Evolutionary conservation across 2,888 invertebrate species (phyloP).

Genomic region (Hemaris fuciformis): DNA sequence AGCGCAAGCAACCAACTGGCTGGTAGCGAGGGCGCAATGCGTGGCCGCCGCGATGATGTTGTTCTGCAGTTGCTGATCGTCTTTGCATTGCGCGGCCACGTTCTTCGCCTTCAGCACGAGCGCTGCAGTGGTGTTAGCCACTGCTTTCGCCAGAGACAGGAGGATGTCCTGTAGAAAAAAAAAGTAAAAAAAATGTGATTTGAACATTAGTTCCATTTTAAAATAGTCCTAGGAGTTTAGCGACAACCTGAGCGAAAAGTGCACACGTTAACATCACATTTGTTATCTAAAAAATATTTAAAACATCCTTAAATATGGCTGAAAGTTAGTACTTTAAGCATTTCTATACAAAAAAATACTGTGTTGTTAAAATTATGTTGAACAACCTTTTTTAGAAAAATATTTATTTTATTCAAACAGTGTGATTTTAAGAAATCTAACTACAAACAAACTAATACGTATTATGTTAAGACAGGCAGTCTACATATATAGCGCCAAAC

Average conservation of each 20-base stretch:
- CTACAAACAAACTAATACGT: no score
- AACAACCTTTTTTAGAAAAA: no score
- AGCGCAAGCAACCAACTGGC: slow-evolving; percentile 98
- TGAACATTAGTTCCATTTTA: background rate
- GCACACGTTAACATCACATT: no score
- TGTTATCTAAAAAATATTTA: no score
- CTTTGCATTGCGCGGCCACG: slow-evolving; percentile 94
- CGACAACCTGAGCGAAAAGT: background rate
- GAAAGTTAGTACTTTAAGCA: no score
- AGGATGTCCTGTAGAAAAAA: slow-evolving; percentile 87
- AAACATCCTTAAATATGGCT: no score
- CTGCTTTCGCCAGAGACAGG: slow-evolving; percentile 96
- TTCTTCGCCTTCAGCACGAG: slow-evolving; percentile 97
- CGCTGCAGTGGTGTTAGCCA: slow-evolving; percentile 98
- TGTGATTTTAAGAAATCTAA: no score
- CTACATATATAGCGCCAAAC: no score
- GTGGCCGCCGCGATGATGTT: slow-evolving; percentile 97
- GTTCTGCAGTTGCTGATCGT: slow-evolving; percentile 91
- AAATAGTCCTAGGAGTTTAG: background rate
- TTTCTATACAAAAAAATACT: no score
- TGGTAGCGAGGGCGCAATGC: slow-evolving; percentile 97
- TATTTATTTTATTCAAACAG: no score
- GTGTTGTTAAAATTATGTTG: no score
- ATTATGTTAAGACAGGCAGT: no score
- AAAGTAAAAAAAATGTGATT: background rate